Conservation (phyloP, 2,888 invertebrate species). For the Anagyrus pseudococci region DNA sequence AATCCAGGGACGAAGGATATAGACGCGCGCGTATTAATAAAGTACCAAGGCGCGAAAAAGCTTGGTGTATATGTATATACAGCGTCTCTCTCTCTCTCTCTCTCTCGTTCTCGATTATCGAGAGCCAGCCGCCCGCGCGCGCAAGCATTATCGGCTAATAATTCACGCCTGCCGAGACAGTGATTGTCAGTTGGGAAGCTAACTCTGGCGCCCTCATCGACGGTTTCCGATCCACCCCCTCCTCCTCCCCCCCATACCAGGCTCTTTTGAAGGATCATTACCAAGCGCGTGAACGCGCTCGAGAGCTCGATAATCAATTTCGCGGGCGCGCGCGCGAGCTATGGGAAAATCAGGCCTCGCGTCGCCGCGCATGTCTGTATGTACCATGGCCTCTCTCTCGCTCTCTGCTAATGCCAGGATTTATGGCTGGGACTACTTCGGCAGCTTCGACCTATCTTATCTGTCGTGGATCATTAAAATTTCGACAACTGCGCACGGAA, state of each 20-base stretch:
- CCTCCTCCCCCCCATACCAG: conserved; percentile 41
- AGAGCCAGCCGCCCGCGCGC: conserved; percentile 22
- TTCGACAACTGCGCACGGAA: too few species aligned
- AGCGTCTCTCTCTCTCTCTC: not conserved
- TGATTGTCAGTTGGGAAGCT: conserved; percentile 61
- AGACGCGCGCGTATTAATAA: not conserved
- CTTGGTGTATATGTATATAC: too few species aligned
- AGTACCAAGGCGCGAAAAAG: not conserved
- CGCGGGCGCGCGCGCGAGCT: conserved; percentile 44
- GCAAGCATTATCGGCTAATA: conserved; percentile 57
- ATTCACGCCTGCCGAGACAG: conserved; percentile 57
- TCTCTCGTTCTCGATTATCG: not conserved
- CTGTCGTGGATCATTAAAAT: too few species aligned
- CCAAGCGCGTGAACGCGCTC: too few species aligned
- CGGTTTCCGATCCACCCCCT: conserved; percentile 43
- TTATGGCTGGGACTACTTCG: too few species aligned
- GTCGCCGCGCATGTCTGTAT: too few species aligned
- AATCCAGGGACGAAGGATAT: too few species aligned
- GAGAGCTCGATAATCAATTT: conserved; percentile 57
- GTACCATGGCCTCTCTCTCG: too few species aligned
- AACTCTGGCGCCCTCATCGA: conserved; percentile 33
- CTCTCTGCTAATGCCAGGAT: too few species aligned
- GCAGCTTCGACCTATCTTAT: too few species aligned
- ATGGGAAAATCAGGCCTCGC: conserved; percentile 19
- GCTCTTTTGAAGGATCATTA: conserved; percentile 57